Percentiles rank a stretch among this genome's conserved stretches.
These are phyloP conservation scores for Anorthoa munda DNA, from an alignment of 2,888 invertebrate genomes.

Conservation along the genomic window DNA sequence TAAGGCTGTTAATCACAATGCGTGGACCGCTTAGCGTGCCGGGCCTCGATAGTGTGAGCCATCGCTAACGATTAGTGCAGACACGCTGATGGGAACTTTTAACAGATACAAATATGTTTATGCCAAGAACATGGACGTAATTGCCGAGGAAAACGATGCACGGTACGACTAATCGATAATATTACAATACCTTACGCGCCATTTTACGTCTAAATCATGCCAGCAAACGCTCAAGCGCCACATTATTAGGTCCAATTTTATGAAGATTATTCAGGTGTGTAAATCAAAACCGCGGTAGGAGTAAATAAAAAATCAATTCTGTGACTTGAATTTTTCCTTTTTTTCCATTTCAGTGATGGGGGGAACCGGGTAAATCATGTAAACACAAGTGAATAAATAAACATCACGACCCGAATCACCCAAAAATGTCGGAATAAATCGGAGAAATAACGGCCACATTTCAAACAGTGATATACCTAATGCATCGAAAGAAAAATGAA, in stretches of 20 bases:
- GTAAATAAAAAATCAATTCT: constrained; percentile 38
- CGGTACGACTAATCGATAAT: constrained; percentile 20
- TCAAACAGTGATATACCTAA: constrained; percentile 44
- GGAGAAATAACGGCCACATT: constrained; percentile 51
- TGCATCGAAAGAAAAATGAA: constrained; percentile 33
- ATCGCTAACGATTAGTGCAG: constrained; percentile 53
- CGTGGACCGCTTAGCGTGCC: constrained; percentile 74
- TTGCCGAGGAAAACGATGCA: constrained; percentile 21
- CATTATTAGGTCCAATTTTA: constrained; percentile 26
- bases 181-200: constrained; percentile 12
- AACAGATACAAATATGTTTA: constrained; percentile 51
- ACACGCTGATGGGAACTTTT: constrained; percentile 54
- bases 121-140: constrained; percentile 34
- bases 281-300: constrained; percentile 24
- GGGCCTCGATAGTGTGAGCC: constrained; percentile 50
- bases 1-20: constrained; percentile 81
- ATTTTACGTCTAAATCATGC: constrained; percentile 15
- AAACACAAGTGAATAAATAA: constrained; percentile 68
- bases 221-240: neutral
- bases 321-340: constrained; percentile 40
- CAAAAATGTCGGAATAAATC: constrained; percentile 61
- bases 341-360: constrained; percentile 53
- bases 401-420: constrained; percentile 55
- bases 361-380: constrained; percentile 60
- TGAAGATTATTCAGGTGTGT: constrained; percentile 23